phyloP scores from a whole-genome alignment of 2,113 vertebrate species.

The Clinocottus analis region DNA sequence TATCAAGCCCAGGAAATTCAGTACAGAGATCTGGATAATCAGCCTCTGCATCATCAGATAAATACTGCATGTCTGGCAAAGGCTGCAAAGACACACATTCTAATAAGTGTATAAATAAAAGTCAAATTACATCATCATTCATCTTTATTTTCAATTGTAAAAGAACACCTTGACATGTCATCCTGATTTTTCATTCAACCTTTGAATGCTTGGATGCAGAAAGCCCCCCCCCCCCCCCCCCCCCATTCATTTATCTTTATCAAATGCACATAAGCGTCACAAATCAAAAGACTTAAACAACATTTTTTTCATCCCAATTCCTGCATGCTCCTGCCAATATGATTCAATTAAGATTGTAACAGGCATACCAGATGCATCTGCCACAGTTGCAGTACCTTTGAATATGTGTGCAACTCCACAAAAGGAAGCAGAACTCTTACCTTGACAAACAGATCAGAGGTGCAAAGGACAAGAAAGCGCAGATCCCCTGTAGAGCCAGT shows the following conservation, averaged over 20 bases:
- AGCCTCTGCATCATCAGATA: conserved; percentile 58
- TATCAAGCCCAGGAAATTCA: conserved; percentile 53
- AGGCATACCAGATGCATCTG: conserved; percentile 4
- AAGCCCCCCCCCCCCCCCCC: conserved; percentile 48
- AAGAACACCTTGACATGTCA: conserved; percentile 31
- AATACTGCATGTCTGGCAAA: conserved; percentile 56
- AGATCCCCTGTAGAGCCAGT: conserved; percentile 70
- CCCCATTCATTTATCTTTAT: conserved; percentile 48
- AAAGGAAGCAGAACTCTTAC: conserved; percentile 68
- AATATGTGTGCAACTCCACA: conserved; percentile 54
- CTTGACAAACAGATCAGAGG: conserved; percentile 79
- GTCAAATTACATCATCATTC: conserved; percentile 41
- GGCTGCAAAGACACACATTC: conserved; percentile 50
- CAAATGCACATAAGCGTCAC: conserved; percentile 44
- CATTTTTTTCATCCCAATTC: conserved; percentile 32
- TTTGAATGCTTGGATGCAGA: conserved; percentile 54
- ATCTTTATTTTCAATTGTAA: conserved; percentile 30
- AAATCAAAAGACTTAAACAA: conserved; percentile 27
- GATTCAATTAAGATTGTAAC: conserved; percentile 18
- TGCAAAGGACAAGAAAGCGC: conserved; percentile 76
- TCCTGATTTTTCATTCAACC: conserved; percentile 48
- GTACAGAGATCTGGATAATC: conserved; percentile 52
- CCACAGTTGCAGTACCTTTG: conserved; percentile 25
- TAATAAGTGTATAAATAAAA: conserved; percentile 57
- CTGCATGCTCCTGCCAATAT: conserved; percentile 22